These are phyloP conservation scores for Morpho achilles DNA, from an alignment of 2,888 invertebrate species.

Conservation along the genomic window DNA sequence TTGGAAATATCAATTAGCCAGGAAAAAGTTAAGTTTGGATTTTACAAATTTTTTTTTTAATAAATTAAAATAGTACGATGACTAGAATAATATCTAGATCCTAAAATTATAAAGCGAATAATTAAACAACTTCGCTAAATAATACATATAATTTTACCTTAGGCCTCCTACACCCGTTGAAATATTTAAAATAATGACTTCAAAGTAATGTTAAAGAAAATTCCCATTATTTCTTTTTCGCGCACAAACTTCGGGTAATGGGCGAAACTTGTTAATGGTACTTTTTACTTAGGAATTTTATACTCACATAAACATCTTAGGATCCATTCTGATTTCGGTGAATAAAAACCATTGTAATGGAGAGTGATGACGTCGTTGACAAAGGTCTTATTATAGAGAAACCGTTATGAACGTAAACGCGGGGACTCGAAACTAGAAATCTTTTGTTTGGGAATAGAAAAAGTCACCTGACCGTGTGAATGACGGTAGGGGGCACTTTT, in stretches of 20 bases:
- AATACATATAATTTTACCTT: not conserved
- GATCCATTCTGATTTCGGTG: slow-evolving; percentile 7
- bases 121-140: too few species aligned
- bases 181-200: not conserved
- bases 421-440: slow-evolving; percentile 8
- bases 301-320: slow-evolving; percentile 17
- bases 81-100: too few species aligned
- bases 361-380: slow-evolving; percentile 10
- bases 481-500: slow-evolving; percentile 28
- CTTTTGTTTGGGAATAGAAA: slow-evolving; percentile 28
- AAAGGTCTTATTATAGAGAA: slow-evolving; percentile 3
- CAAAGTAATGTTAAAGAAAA: slow-evolving; percentile 7
- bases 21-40: too few species aligned
- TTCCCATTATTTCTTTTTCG: slow-evolving; percentile 1
- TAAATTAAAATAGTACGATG: too few species aligned
- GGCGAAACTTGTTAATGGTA: slow-evolving; percentile 21
- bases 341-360: slow-evolving; percentile 6
- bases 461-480: slow-evolving; percentile 63
- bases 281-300: slow-evolving; percentile 22
- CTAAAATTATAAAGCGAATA: too few species aligned
- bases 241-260: slow-evolving; percentile 13
- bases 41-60: too few species aligned
- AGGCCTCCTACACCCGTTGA: slow-evolving; percentile 3
- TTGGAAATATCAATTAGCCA: too few species aligned
- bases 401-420: slow-evolving; percentile 12